These are phyloP conservation scores for Astyanax mexicanus DNA, from an alignment of 2,797 vertebrate species.

Conservation along the genomic window DNA sequence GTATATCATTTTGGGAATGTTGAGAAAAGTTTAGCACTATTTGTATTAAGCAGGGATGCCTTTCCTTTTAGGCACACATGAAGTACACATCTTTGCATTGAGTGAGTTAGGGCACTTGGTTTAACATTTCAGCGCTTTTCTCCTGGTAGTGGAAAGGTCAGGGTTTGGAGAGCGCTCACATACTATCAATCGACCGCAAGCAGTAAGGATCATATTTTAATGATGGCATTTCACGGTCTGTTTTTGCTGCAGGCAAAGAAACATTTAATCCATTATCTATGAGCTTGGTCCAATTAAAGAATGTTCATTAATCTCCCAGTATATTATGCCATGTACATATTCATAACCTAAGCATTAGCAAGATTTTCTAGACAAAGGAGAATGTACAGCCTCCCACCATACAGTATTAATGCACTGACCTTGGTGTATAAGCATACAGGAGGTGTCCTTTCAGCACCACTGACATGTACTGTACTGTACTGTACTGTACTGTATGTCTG, in stretches of 20 bases:
- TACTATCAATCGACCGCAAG: constrained; percentile 53
- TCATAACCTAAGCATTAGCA: constrained; percentile 50
- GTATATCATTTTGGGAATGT: too few relatives aligned
- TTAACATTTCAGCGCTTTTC: constrained; percentile 46
- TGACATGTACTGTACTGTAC: too few relatives aligned
- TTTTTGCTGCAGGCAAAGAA: constrained; percentile 59
- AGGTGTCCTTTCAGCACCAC: not conserved
- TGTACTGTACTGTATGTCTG: too few relatives aligned
- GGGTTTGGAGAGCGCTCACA: constrained; percentile 43
- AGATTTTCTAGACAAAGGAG: constrained; percentile 46
- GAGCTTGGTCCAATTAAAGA: constrained; percentile 58
- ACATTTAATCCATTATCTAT: constrained; percentile 63
- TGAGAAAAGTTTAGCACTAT: constrained; percentile 6
- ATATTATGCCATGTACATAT: constrained; percentile 49
- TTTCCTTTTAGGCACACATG: constrained; percentile 20
- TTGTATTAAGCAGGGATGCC: constrained; percentile 22
- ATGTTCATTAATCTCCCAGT: constrained; percentile 60
- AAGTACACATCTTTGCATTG: constrained; percentile 27
- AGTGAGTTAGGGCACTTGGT: constrained; percentile 29
- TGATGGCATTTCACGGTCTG: constrained; percentile 56
- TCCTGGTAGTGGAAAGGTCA: constrained; percentile 54
- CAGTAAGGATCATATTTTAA: constrained; percentile 59
- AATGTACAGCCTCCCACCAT: constrained; percentile 6
- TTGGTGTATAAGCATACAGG: not conserved
- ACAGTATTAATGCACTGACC: not conserved